Percentiles rank a stretch among this genome's conserved stretches.
Evolutionary conservation across 2,888 invertebrate genomes (phyloP).

Genomic region (Caenorhabditis becei): DNA sequence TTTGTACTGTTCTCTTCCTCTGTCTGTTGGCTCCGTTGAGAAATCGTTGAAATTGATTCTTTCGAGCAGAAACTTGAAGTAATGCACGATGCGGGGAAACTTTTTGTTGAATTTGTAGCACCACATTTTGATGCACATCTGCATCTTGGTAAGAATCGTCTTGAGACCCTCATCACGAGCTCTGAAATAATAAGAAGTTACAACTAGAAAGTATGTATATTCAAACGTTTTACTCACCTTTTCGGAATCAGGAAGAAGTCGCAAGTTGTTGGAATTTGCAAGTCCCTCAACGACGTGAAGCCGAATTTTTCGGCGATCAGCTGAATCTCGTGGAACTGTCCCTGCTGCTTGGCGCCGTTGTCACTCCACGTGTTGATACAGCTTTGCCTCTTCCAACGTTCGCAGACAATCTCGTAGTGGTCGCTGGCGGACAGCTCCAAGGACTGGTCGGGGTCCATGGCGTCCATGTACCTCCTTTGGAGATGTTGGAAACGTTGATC

Average conservation of each 20-base stretch:
- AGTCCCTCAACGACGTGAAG: not conserved
- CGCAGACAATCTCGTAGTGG: not conserved
- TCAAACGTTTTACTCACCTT: not conserved
- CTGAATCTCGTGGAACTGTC: not conserved
- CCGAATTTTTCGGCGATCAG: not conserved
- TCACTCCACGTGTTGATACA: not conserved
- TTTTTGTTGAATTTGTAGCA: no score
- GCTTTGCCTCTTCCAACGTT: not conserved
- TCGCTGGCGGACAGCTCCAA: not conserved
- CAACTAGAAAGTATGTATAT: no score
- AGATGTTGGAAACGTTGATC: not conserved
- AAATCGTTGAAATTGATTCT: not conserved
- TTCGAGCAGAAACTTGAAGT: no score
- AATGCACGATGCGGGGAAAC: no score
- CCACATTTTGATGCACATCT: no score
- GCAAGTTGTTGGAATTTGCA: not conserved
- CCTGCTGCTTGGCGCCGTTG: not conserved
- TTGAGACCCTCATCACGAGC: no score
- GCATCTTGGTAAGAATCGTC: no score
- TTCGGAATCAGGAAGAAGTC: not conserved
- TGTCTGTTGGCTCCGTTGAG: no score
- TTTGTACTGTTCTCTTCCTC: not conserved
- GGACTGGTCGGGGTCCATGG: not conserved
- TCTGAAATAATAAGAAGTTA: no score
- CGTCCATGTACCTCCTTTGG: not conserved